These are phyloP conservation scores for Oxytorus armatus DNA, from an alignment of 2,888 invertebrate genomes.

Conservation along the genomic window DNA sequence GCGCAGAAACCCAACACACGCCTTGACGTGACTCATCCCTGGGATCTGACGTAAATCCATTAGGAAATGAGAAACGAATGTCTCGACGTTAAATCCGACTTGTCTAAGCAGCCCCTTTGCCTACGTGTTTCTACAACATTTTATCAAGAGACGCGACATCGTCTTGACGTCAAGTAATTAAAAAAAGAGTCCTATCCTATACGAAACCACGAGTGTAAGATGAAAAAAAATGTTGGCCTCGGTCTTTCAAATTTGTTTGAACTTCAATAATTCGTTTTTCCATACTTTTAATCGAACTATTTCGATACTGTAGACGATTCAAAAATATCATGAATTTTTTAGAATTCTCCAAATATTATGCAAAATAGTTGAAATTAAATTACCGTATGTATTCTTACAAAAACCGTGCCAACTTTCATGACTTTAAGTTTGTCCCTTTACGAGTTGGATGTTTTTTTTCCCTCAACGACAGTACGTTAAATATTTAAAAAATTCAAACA, in stretches of 20 bases:
- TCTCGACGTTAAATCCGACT: slow-evolving; percentile 37
- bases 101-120: slow-evolving; percentile 13
- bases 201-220: background rate
- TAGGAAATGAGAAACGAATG: slow-evolving; percentile 71
- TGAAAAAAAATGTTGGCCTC: background rate
- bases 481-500: too few species aligned
- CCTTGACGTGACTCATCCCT: slow-evolving; percentile 17
- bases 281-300: too few species aligned
- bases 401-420: too few species aligned
- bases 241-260: background rate
- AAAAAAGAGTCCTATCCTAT: too few species aligned
- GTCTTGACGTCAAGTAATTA: too few species aligned
- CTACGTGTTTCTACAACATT: background rate
- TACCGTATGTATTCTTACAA: too few species aligned
- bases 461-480: too few species aligned
- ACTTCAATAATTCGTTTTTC: slow-evolving; percentile 10
- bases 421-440: too few species aligned
- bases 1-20: slow-evolving; percentile 2
- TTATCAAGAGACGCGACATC: too few species aligned
- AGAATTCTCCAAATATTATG: background rate
- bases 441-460: too few species aligned
- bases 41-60: slow-evolving; percentile 63
- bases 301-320: too few species aligned
- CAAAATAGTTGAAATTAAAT: too few species aligned
- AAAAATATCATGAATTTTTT: background rate